Base-by-base conservation (phyloP, 2,113 vertebrate genomes). In the Micronycteris hirsuta region DNA sequence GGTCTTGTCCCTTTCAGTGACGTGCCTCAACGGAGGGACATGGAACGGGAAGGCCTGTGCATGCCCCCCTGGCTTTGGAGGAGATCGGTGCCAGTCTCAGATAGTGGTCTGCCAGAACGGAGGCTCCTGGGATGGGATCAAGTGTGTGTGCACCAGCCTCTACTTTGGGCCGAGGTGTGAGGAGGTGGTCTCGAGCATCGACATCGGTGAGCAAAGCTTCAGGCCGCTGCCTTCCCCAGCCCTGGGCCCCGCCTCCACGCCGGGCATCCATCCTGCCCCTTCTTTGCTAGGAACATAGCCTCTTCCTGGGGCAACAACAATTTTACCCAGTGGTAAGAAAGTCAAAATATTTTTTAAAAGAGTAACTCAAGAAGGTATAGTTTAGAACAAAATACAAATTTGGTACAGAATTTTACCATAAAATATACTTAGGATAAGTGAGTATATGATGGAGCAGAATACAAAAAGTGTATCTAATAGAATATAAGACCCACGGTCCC, bases 51-150 rank as follows among this genome's bases (percentile, higher is more conserved):
- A 13, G 0, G 0, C 0, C 22, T 96, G 96, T 15, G 0, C 5
- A 3, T 97, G 82, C 26, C 65, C 36, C 36, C 0, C 0, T 0
- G 36, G 22, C 16, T 94, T 4, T 52, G 1, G 0, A 0, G 96
- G 97, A 63, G 15, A 77, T 8, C 20, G 0, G 4, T 94, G 93
- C 20, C 2, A 96, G 61, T 0, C 5, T 0, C 0, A 0, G 0
- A 0, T 0, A 0, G 0, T 0, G 0, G 0, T 0, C 17, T 98
- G 96, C 73, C 0, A 20, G 1, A 94, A 96, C 0, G 90, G 15
- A 2, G 96, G 97, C 36, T 0, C 0, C 3, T 96, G 88, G 93
- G 88, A 94, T 4, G 96, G 65, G 2, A 1, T 71, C 67, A 94
- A 91, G 26, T 97, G 96, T 38, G 15, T 16, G 20, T 97, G 95